Percentiles rank a stretch among this genome's conserved stretches.
Evolutionary conservation across 37 sponge, comb jelly and placozoan genomes (phyloP).

Genomic region (Hormiphora californensis): DNA sequence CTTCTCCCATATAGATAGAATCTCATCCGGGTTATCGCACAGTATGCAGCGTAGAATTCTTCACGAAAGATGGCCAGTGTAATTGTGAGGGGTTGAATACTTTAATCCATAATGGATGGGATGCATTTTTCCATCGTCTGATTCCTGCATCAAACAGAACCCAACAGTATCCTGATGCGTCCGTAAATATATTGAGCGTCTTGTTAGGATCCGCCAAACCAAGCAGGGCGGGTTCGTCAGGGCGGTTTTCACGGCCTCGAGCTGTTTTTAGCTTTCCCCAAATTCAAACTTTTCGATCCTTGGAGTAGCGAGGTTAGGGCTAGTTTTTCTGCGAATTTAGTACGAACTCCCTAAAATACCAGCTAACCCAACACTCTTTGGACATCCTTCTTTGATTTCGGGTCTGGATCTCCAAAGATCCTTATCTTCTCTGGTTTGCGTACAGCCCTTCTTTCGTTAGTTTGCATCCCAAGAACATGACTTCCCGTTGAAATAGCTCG

Average conservation of each 20-base stretch:
- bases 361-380: constrained; percentile 1
- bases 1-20: no score
- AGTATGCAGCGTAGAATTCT: not conserved
- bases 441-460: not conserved
- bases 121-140: no score
- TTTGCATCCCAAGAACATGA: no score
- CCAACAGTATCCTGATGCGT: not conserved
- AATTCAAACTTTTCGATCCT: not conserved
- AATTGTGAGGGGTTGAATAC: not conserved
- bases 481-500: no score
- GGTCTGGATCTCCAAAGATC: not conserved
- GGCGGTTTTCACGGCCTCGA: not conserved
- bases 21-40: no score
- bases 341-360: not conserved
- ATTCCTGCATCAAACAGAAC: not conserved
- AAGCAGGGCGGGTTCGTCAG: not conserved
- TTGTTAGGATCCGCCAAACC: not conserved
- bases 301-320: not conserved
- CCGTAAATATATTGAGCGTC: not conserved
- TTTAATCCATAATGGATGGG: not conserved
- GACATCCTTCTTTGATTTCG: not conserved
- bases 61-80: not conserved
- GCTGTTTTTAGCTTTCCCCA: no score
- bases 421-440: not conserved
- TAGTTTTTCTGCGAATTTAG: not conserved